A percentile compares a stretch with the other conserved stretches of the same genome.
Conservation (phyloP, 2,113 vertebrate species). For the Cnemophilus loriae region DNA sequence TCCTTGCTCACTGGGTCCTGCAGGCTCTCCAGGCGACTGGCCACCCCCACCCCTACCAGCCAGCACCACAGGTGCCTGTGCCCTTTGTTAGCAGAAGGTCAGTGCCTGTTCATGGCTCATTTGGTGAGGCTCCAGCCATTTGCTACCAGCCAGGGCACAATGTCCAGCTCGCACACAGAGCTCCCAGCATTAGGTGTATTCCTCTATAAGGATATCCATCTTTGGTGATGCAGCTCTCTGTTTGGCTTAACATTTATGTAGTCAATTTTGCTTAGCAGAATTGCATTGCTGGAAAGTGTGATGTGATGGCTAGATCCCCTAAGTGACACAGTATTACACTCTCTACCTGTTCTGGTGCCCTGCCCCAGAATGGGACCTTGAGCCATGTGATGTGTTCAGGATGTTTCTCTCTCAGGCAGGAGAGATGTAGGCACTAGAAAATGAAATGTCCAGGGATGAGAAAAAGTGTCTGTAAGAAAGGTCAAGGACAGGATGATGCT, state of each 20-base stretch:
- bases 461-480: background rate
- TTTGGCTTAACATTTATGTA: background rate
- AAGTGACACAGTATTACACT: background rate
- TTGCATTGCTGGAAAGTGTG: background rate
- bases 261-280: background rate
- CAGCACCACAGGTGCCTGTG: background rate
- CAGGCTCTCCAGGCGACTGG: background rate
- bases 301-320: background rate
- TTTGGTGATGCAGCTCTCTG: background rate
- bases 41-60: too few species aligned
- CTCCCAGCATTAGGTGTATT: background rate
- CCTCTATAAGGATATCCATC: background rate
- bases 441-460: background rate
- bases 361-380: background rate
- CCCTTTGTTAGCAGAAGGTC: background rate
- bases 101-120: background rate
- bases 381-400: fast-evolving
- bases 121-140: background rate
- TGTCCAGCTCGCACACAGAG: background rate
- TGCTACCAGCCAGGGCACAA: background rate
- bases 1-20: background rate
- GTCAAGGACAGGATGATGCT: background rate
- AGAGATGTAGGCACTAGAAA: background rate
- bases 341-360: background rate
- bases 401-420: background rate